Evolutionary conservation across 2,888 invertebrate genomes (phyloP).

Genomic region (Athetis lepigone): DNA sequence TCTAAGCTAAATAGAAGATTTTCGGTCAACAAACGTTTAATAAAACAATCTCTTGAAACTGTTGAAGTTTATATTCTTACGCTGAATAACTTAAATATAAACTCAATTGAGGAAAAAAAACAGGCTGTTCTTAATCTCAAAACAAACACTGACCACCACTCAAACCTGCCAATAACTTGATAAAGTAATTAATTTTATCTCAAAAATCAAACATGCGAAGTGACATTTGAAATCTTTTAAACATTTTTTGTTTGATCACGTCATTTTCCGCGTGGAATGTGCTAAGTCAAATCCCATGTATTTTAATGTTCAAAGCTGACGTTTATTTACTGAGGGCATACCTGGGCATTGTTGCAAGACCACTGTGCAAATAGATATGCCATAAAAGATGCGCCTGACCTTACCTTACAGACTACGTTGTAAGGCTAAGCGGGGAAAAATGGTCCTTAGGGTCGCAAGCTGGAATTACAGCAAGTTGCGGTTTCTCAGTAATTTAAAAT

Average conservation of each 20-base stretch:
- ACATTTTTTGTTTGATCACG: slow-evolving; percentile 62
- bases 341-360: slow-evolving; percentile 79
- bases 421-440: slow-evolving; percentile 25
- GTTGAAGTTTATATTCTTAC: slow-evolving; percentile 42
- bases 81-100: slow-evolving; percentile 31
- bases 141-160: slow-evolving; percentile 27
- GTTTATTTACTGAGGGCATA: slow-evolving; percentile 78
- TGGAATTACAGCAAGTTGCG: slow-evolving; percentile 21
- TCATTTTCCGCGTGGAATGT: slow-evolving; percentile 62
- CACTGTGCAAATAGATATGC: slow-evolving; percentile 76
- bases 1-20: slow-evolving; percentile 29
- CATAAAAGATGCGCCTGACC: slow-evolving; percentile 65
- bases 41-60: slow-evolving; percentile 26
- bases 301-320: slow-evolving; percentile 63
- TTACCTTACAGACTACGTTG: slow-evolving; percentile 43
- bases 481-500: slow-evolving; percentile 49
- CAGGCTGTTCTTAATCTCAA: slow-evolving; percentile 23
- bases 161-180: slow-evolving; percentile 22
- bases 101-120: slow-evolving; percentile 51
- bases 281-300: slow-evolving; percentile 76
- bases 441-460: slow-evolving; percentile 23
- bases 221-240: slow-evolving; percentile 53
- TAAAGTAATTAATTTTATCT: slow-evolving; percentile 57
- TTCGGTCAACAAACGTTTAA: slow-evolving; percentile 25
- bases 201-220: slow-evolving; percentile 28